Base-by-base conservation (phyloP, 2,888 invertebrate genomes). In the Baronia brevicornis region DNA sequence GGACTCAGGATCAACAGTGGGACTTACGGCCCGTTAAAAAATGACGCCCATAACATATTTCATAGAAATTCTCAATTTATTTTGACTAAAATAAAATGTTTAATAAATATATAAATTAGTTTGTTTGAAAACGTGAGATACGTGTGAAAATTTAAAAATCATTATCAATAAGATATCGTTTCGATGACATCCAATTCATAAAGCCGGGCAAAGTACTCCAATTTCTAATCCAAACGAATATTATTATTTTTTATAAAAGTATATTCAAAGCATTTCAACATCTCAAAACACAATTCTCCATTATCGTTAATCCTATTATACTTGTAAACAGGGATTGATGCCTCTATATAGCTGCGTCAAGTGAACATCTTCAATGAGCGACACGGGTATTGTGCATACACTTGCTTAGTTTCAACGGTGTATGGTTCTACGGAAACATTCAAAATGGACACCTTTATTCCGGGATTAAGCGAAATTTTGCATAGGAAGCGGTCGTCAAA, bases 401-500 rank as follows among this genome's bases (percentile, higher is more conserved):
- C 43, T 50, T 54, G 51, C 66, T 32, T 43, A 48, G 48, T 44
- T 54, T 50, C 44, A 51, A 51, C 43, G 48, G 44, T 48, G 43
- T n/a, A n/a, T n/a, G 33, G 43, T 51, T 52, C 60, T 61, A 60
- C 77, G 80, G 80, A 82, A 80, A 68, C 70, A 72, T 74, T 65
- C 57, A 59, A 59, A 36, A 60, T 64, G 60, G 51, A 54, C 55
- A 53, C 71, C 69, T 79, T 82, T 82, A 75, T 80, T 72, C 78
- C 69, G 67, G 79, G 79, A 84, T 84, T 79, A 80, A 57, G 60
- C 51, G 58, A 65, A 57, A 75, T 79, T 79, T 79, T 77, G 80
- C 80, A 78, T 84, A 82, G 84, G 82, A 78, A 80, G 62, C 69
- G 67, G 66, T 71, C 73, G 62, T 70, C 73, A 63, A 68, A 73